Base-by-base conservation (phyloP, 2,113 vertebrate genomes). In the Phrynocephalus versicolor region DNA sequence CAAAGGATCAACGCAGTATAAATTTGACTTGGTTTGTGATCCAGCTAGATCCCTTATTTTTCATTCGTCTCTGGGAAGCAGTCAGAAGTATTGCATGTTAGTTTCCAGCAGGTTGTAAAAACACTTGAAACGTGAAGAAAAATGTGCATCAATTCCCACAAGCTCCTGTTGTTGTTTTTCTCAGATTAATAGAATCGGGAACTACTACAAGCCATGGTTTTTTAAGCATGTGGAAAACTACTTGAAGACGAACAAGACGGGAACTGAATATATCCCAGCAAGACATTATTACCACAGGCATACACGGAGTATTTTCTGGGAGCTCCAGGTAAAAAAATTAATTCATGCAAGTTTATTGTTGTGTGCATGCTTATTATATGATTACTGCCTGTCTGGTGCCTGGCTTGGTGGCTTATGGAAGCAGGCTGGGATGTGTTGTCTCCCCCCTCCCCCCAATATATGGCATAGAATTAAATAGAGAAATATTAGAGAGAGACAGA, bases 231-330 rank as follows among this genome's bases (percentile, higher is more conserved):
- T 98, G 93, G 97, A 98, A 93, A 94, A 97, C 18, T 98, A 97
- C 93, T 94, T 99, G 93, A 97, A 93, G 85, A 90, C 87, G 23
- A 94, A 96, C 89, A 74, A 10, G 6, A 90, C 87, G 30, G 98
- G 96, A 79, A 95, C 96, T 13, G 99, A 99, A 62, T 99, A 98
- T 92, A 97, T 99, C 90, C 99, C 99, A 62, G 90, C 99, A 82
- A 96, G 99, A 64, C 98, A 99, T 39, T 99, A 99, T 90, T 99
- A 99, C 90, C 99, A 99, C 91, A 96, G 99, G 79, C 99, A 99
- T 92, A 99, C 98, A 1, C 97, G 97, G 89, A 99, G 98, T 93
- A 98, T 99, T 95, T 99, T 99, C 97, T 99, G 99, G 99, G 99
- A 99, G 92, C 95, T 99, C 65, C 98, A 99, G 94, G 99, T 99